Conservation (phyloP, 2,113 vertebrate species). For the Smithornis capensis region DNA sequence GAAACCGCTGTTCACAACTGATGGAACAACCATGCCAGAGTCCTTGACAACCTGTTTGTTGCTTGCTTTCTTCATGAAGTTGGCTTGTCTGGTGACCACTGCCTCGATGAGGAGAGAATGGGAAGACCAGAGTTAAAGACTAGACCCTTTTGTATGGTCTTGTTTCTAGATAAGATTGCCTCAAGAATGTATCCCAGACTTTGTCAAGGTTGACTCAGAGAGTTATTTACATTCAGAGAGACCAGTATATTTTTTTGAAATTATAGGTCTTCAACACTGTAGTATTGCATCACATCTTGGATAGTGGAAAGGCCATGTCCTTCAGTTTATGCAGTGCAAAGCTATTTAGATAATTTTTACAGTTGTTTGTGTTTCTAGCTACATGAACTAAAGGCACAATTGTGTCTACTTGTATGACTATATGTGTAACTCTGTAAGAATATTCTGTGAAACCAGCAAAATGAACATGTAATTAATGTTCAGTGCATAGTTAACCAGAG, state of each 20-base stretch:
- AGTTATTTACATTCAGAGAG: background rate
- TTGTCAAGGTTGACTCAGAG: background rate
- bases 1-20: background rate
- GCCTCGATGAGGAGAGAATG: background rate
- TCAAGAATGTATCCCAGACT: background rate
- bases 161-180: background rate
- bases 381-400: background rate
- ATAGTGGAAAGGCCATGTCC: background rate
- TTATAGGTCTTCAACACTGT: background rate
- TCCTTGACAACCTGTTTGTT: background rate
- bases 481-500: background rate
- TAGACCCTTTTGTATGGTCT: background rate
- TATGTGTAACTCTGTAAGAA: background rate
- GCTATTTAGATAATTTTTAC: slow-evolving; percentile 9
- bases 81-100: background rate
- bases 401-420: background rate
- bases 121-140: background rate
- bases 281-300: background rate
- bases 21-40: background rate
- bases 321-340: background rate
- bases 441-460: background rate
- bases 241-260: background rate
- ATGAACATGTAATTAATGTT: background rate
- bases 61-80: background rate
- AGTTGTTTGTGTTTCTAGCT: background rate